Base-by-base conservation (phyloP, 2,888 invertebrate species). In the Rhamphomyia laevipes region DNA sequence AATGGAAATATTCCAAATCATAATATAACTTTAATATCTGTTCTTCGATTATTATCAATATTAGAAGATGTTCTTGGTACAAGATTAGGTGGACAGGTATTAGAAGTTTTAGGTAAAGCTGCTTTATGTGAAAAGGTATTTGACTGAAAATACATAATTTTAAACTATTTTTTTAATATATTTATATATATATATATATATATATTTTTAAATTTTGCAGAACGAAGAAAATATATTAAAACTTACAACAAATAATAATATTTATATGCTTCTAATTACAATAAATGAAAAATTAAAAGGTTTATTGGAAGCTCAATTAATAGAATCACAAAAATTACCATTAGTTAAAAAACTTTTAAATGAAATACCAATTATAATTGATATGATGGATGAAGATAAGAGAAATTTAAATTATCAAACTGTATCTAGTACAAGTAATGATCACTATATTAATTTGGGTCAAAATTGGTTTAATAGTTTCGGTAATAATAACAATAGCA, bases 51-150 rank as follows among this genome's bases (percentile, higher is more conserved):
- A 31, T 43, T 52, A 43, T 49, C 51, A 16, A 49, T 50, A 30
- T 42, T 54, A 21, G 54, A 54, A 44, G 49, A 51, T 43, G 35
- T 49, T 11, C 48, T 54, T 31, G 54, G 54, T 7, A 3, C 21
- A 21, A 54, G 54, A 30, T 47, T 54, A 31, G 54, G 54, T 23
- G 50, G 50, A n/a, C 45, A 48, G 27, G 54, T 50, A 17, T 45
- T 52, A 21, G 48, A 54, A 37, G 47, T 50, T n/a, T 47, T 54
- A n/a, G 50, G 52, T 40, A 48, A 48, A 42, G 50, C 54, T 17
- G 45, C 51, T n/a, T 17, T 54, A 21, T 47, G 42, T 40, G 51
- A 52, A 45, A 54, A 54, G 54, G 54, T 54, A 54, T 17, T 4
- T 35, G n/a, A 15, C 16, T 16, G 3, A 16, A 16, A 18, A 18